These are phyloP conservation scores for Caenorhabditis angaria DNA, from an alignment of 2,888 invertebrate species.

Conservation along the genomic window DNA sequence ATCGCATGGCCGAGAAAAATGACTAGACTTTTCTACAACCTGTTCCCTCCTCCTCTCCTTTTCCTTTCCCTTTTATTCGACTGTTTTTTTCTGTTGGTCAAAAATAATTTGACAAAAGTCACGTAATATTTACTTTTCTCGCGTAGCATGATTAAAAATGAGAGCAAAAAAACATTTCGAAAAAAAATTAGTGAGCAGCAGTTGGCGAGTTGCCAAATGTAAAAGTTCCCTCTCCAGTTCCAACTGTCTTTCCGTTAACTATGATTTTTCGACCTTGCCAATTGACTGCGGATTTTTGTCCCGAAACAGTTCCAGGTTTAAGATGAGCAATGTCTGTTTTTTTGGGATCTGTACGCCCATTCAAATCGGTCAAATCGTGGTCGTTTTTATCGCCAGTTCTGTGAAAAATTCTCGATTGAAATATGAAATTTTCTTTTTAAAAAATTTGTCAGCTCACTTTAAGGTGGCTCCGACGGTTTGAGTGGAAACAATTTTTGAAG, in stretches of 20 bases:
- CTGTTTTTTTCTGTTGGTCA: neutral
- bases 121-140: neutral
- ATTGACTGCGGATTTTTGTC: constrained; percentile 40
- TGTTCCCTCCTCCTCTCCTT: too few species aligned
- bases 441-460: neutral
- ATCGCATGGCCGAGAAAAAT: neutral
- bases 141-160: too few species aligned
- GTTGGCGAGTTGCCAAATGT: constrained; percentile 47
- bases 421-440: too few species aligned
- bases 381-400: constrained; percentile 37
- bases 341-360: constrained; percentile 22
- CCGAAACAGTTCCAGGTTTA: constrained; percentile 20
- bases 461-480: constrained; percentile 7
- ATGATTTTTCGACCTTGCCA: constrained; percentile 43
- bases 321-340: constrained; percentile 5
- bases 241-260: constrained; percentile 49
- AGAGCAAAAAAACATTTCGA: neutral
- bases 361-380: constrained; percentile 22
- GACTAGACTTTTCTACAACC: too few species aligned
- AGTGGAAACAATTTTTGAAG: neutral
- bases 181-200: neutral
- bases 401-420: neutral
- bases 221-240: constrained; percentile 46
- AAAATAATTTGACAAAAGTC: neutral
- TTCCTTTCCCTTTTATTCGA: too few species aligned